phyloP scores from a whole-genome alignment of 1,140 invertebrate genomes.

The Leptinotarsa texana region DNA sequence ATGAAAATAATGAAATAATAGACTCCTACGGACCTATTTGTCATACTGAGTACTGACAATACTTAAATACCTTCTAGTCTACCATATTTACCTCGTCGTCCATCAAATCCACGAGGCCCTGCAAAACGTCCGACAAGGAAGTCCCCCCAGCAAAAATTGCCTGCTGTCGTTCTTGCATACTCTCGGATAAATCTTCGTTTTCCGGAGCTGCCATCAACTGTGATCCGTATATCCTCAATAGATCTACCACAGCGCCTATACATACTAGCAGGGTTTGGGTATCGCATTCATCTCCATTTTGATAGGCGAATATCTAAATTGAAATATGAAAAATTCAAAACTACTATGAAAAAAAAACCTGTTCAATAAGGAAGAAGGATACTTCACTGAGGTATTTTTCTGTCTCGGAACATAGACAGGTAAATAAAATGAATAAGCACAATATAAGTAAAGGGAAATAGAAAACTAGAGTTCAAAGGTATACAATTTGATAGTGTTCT shows the following conservation, averaged over 20 bases:
- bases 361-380: no score
- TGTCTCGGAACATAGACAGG: no score
- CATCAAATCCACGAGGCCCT: conserved; percentile 41
- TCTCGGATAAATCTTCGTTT: conserved; percentile 32
- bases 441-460: no score
- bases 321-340: not conserved
- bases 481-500: no score
- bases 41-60: no score
- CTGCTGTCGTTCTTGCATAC: conserved; percentile 35
- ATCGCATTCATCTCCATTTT: conserved; percentile 37
- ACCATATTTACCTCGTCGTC: conserved; percentile 39
- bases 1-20: no score
- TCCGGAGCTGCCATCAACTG: conserved; percentile 37
- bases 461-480: no score
- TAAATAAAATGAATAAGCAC: no score
- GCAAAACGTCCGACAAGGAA: conserved; percentile 35
- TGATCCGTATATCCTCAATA: conserved; percentile 39
- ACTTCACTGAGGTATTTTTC: no score
- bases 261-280: conserved; percentile 34
- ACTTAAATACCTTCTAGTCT: no score
- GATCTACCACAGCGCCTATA: conserved; percentile 36
- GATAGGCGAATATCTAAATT: conserved; percentile 37
- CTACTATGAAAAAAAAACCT: no score
- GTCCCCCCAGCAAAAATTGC: conserved; percentile 39
- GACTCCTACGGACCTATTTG: no score